These are phyloP conservation scores for Glaucomys volans DNA, from an alignment of 2,113 vertebrate species.

Conservation along the genomic window DNA sequence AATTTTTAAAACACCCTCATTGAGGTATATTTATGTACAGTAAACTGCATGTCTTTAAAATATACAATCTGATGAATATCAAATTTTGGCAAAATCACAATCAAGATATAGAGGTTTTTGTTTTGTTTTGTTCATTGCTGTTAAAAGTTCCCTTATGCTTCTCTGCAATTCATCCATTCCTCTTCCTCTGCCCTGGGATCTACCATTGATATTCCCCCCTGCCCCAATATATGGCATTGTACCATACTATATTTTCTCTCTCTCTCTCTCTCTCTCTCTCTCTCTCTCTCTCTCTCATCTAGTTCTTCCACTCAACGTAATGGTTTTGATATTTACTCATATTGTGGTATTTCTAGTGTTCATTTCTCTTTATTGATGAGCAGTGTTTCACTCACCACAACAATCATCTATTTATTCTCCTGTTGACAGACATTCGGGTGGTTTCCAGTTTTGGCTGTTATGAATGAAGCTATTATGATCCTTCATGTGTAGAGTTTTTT, in stretches of 20 bases:
- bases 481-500: neutral
- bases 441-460: neutral
- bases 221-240: accelerated
- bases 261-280: too few relatives aligned
- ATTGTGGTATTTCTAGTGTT: neutral
- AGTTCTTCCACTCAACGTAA: too few relatives aligned
- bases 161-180: neutral
- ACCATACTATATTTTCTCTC: accelerated
- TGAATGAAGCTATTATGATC: neutral
- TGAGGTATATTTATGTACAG: neutral
- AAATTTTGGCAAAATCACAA: neutral
- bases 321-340: neutral
- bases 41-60: neutral
- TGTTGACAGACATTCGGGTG: neutral
- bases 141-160: neutral
- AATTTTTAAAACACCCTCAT: neutral
- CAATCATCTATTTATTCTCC: neutral
- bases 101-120: too few relatives aligned
- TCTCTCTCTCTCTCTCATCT: neutral
- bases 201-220: accelerated
- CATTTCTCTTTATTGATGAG: neutral
- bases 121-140: neutral
- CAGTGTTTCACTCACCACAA: neutral
- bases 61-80: neutral
- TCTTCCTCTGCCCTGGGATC: too few relatives aligned